Evolutionary conservation across 1,140 invertebrate genomes (phyloP), one percentile per base, ranked within the genome.

Genomic region (Aricia agestis): DNA sequence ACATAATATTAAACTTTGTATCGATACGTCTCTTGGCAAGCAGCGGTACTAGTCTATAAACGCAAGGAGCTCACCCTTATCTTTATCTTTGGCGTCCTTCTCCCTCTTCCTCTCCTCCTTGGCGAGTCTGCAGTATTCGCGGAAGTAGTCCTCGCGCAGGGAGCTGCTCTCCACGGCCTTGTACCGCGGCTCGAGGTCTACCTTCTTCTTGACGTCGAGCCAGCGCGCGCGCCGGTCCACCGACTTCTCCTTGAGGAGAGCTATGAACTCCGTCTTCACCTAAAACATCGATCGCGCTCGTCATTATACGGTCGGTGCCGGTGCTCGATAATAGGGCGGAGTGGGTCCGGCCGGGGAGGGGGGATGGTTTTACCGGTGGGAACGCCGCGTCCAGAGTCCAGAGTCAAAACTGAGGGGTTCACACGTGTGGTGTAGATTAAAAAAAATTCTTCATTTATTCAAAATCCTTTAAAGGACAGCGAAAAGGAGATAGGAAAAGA

Each of bases 101-200:
- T 96, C 95, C 74, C 94, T 94, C 78, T 95, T 96, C 79, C 96
- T 93, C 82, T 97, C 96, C 67, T 97, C 96, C 83, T 97, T 98
- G 65, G 97, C 86, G 25, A 95, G 92, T 77, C 96, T 95, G 73
- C 97, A 93, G 87, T 97, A 98, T 85, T 99, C 98, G 72, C 96
- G 94, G 89, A 99, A 99, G 93, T 97, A 98, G 87, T 99, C 98
- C 92, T 99, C 98, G 1, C 98, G 93, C 58, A 96, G 93, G 1
- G 94, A 93, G 69, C 96, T 95, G n/a, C 97, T 97, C 41, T 99
- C 98, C 2, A 99, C 96, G 13, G 96, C 95, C 83, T 98, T 97
- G 91, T 99, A 99, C 25, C 98, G 93, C 45, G 95, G 87, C 92
- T 99, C 98, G 9, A 93, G 92, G 80, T 99, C 98, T 41, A 99